Base-by-base conservation (phyloP, 1,140 invertebrate genomes). In the Temnothorax longispinosus region DNA sequence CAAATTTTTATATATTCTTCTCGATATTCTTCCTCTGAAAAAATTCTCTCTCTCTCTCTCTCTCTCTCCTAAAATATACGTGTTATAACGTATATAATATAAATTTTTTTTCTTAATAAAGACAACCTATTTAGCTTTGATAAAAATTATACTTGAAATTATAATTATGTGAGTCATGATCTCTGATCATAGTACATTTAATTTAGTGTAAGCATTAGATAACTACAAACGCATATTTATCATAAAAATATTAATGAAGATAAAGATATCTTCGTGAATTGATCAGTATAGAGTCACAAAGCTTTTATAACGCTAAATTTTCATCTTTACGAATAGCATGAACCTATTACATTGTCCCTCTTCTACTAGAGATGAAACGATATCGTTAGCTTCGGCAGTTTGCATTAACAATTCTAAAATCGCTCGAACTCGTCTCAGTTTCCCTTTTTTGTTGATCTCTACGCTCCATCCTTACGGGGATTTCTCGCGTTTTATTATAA, bases 331-430 rank as follows among this genome's bases (percentile, higher is more conserved):
- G 0, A 69, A 54, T 21, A 18, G 2, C 7, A 62, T 13, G 54
- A 50, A 13, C 10, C 47, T 38, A 58, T 62, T 60, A 60, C 15
- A 35, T 35, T 41, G 8, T 74, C 2, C 10, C 3, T 13, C 13
- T 74, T 21, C 32, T 75, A 41, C 50, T 58, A 47, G 41, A 58
- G 41, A 52, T 47, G 13, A 62, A 84, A 84, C 0, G 67, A 74
- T 82, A 72, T n/a, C 54, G 13, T 84, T n/a, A 75, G 54, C 21
- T 60, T 72, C 38, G 38, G 41, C 38, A 35, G 38, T 58, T 50
- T 13, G 54, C 54, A 84, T 84, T 84, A 75, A 67, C 80, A 62
- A 84, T 75, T 74, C 54, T 84, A 75, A 75, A 56, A 21, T 82
- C 18, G 52, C n/a, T 69, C 50, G 50, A 74, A 74, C 13, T 15